phyloP scores from a whole-genome alignment of 2,888 invertebrate species.

The Drosophila leonis region DNA sequence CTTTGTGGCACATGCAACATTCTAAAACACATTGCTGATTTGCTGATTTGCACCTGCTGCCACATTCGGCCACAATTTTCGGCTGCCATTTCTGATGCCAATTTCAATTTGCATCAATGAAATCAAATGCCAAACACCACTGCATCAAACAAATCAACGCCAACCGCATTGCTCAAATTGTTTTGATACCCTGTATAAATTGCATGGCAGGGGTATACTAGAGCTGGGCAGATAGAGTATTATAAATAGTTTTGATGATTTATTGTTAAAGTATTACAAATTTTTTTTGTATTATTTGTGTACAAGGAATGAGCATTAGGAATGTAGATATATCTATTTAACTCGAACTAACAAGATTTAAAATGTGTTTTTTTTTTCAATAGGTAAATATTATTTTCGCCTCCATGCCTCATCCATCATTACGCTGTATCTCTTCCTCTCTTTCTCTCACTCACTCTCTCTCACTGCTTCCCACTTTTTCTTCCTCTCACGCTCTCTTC shows the following conservation, averaged over 20 bases:
- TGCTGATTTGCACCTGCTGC: conserved; percentile 45
- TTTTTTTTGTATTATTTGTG: too few relatives aligned
- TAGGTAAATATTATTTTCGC: too few relatives aligned
- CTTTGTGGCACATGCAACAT: conserved; percentile 22
- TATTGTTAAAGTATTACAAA: too few relatives aligned
- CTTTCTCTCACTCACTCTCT: too few relatives aligned
- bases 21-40: conserved; percentile 22
- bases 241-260: neutral
- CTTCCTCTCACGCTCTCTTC: neutral
- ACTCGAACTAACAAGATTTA: too few relatives aligned
- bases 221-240: neutral
- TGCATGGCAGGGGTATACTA: neutral
- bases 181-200: neutral
- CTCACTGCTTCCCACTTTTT: neutral
- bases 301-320: too few relatives aligned
- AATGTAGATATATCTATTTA: too few relatives aligned
- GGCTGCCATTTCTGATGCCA: conserved; percentile 50
- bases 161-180: conserved; percentile 35
- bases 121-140: conserved; percentile 51
- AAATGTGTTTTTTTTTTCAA: too few relatives aligned
- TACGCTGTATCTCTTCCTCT: too few relatives aligned
- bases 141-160: conserved; percentile 35
- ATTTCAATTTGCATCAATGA: conserved; percentile 64
- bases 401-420: too few relatives aligned
- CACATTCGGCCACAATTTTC: conserved; percentile 21